Conservation (phyloP, 2,113 vertebrate species). For the Aldabrachelys gigantea region DNA sequence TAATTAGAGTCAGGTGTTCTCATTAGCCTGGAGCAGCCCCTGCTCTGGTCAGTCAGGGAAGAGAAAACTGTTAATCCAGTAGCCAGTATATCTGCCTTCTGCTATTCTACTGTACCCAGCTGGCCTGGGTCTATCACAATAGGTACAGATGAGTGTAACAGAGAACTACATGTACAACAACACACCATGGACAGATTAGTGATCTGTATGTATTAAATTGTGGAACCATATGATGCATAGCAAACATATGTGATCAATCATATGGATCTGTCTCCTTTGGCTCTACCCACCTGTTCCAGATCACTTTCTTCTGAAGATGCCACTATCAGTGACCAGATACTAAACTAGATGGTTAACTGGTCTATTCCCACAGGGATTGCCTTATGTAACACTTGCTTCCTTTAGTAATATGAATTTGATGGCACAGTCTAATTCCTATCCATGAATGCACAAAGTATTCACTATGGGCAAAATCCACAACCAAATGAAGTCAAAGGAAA, state of each 20-base stretch:
- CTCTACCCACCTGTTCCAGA: not conserved
- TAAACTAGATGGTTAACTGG: not conserved
- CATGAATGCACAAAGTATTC: not conserved
- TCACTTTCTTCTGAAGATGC: not conserved
- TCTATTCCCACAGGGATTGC: not conserved
- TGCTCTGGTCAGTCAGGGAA: no score
- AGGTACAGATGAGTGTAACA: not conserved
- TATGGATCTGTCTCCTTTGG: not conserved
- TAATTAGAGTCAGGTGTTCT: no score
- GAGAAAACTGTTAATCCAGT: no score
- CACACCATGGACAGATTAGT: not conserved
- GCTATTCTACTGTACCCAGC: no score
- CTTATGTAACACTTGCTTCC: not conserved
- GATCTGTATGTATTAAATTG: not conserved
- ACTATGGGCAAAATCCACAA: not conserved
- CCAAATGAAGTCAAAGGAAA: not conserved
- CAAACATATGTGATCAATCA: not conserved
- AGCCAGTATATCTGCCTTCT: no score
- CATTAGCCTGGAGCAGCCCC: no score
- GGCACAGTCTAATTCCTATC: not conserved
- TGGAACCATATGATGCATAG: rapidly evolving
- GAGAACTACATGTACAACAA: not conserved
- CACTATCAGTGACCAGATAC: not conserved
- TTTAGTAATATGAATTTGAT: not conserved
- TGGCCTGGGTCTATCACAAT: no score